Conservation (phyloP, 2,113 vertebrate genomes). For the Manacus vitellinus region DNA sequence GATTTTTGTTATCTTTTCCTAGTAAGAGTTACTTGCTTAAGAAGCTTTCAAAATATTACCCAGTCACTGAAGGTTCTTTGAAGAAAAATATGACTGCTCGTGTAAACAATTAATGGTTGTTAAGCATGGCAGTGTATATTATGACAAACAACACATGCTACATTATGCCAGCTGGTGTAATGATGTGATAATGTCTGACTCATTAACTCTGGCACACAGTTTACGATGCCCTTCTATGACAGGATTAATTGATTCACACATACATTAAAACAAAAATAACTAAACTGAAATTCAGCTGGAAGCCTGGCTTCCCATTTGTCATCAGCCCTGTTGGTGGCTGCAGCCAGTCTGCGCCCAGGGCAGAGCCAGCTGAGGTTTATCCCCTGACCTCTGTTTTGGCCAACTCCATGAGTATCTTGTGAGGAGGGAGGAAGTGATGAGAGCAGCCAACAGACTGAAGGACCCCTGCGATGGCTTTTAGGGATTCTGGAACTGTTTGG, state of each 20-base stretch:
- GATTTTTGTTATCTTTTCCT: slow-evolving; percentile 41
- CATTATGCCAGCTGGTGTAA: slow-evolving; percentile 96
- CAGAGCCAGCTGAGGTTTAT: background rate
- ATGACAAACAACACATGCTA: slow-evolving; percentile 99
- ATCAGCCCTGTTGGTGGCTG: slow-evolving; percentile 77
- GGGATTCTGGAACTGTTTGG: too few relatives aligned
- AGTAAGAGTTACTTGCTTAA: slow-evolving; percentile 63
- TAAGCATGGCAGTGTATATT: slow-evolving; percentile 94
- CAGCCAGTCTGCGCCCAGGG: slow-evolving; percentile 2
- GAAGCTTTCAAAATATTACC: slow-evolving; percentile 80
- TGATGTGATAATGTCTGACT: slow-evolving; percentile 97
- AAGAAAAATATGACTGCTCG: slow-evolving; percentile 83
- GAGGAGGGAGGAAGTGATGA: background rate
- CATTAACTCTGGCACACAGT: slow-evolving; percentile 98
- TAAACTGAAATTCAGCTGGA: slow-evolving; percentile 90
- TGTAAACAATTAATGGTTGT: slow-evolving; percentile 93
- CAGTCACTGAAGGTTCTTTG: slow-evolving; percentile 82
- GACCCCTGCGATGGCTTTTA: accelerated
- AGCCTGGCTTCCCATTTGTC: slow-evolving; percentile 84
- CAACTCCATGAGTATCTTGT: background rate
- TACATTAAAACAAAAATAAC: slow-evolving; percentile 99
- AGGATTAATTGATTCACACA: slow-evolving; percentile 98
- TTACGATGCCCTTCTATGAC: slow-evolving; percentile 96
- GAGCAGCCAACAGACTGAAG: background rate
- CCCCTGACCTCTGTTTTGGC: slow-evolving; percentile 6